phyloP scores from a whole-genome alignment of 1,140 invertebrate genomes.

The Hypsibius dujardini region DNA sequence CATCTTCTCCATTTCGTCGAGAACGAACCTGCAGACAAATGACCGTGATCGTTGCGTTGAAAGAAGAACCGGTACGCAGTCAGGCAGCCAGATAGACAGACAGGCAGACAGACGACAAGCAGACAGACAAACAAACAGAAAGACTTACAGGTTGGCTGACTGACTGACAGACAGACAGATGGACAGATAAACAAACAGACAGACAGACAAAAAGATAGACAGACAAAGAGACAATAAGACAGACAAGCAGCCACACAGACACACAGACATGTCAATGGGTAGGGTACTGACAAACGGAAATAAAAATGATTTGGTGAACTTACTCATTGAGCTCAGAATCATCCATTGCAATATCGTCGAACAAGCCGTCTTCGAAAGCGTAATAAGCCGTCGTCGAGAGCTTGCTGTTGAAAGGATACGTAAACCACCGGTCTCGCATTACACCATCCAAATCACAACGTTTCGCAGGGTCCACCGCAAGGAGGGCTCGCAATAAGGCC shows the following conservation, averaged over 20 bases:
- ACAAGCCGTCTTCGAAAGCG: not conserved
- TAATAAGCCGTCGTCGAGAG: constrained; percentile 88
- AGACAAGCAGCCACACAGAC: not conserved
- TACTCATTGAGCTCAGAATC: constrained; percentile 1
- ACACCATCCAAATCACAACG: constrained; percentile 81
- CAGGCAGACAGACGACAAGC: constrained; percentile 4
- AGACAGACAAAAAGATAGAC: not conserved
- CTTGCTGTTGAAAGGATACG: constrained; percentile 55
- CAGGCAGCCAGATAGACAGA: not conserved
- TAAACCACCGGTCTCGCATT: too few species aligned
- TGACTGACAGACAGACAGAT: too few species aligned
- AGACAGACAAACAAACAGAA: not conserved
- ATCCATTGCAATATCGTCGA: not conserved
- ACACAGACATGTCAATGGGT: not conserved
- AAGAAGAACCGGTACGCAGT: not conserved
- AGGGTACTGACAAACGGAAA: not conserved
- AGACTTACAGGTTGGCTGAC: not conserved
- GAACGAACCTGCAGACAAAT: not conserved
- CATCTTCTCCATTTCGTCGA: constrained; percentile 1
- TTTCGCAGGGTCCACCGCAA: constrained; percentile 85
- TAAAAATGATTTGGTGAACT: not conserved
- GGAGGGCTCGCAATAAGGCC: constrained; percentile 85
- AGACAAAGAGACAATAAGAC: not conserved
- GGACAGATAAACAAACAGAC: too few species aligned
- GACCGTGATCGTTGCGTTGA: not conserved